A percentile compares a stretch with the other conserved stretches of the same genome.
Evolutionary conservation across 2,888 invertebrate genomes (phyloP).

Genomic region (Scaptomyza cyrtandrae): DNA sequence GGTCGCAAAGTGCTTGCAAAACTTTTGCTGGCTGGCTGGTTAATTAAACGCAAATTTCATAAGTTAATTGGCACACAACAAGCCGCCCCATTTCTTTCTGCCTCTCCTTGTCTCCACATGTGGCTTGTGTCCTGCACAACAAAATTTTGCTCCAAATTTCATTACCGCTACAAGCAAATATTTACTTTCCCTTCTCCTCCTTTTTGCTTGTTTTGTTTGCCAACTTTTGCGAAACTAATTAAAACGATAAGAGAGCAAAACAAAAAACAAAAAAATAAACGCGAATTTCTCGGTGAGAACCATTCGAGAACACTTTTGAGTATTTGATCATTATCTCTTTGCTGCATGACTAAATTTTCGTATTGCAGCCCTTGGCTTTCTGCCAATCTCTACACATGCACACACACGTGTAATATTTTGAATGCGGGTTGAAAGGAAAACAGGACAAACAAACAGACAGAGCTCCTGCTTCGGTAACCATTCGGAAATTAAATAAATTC

Average conservation of each 20-base stretch:
- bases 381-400: not conserved
- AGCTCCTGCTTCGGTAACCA: constrained; percentile 9
- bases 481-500: constrained; percentile 76
- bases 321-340: constrained; percentile 49
- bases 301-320: constrained; percentile 24
- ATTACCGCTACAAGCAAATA: constrained; percentile 43
- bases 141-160: constrained; percentile 41
- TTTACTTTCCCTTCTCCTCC: constrained; percentile 8
- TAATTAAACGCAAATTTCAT: constrained; percentile 42
- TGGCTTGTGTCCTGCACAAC: constrained; percentile 42
- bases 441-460: not conserved
- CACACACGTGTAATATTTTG: not conserved
- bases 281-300: constrained; percentile 24
- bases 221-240: constrained; percentile 75
- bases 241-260: constrained; percentile 66
- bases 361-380: constrained; percentile 26
- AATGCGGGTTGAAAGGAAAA: constrained; percentile 18
- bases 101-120: constrained; percentile 14
- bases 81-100: not conserved
- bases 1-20: constrained; percentile 16
- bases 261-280: constrained; percentile 7
- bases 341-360: constrained; percentile 40
- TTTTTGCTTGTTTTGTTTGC: constrained; percentile 47
- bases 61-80: constrained; percentile 32
- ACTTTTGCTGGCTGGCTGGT: constrained; percentile 14